Base-by-base conservation (phyloP, 2,113 vertebrate species). In the Datnioides undecimradiatus region DNA sequence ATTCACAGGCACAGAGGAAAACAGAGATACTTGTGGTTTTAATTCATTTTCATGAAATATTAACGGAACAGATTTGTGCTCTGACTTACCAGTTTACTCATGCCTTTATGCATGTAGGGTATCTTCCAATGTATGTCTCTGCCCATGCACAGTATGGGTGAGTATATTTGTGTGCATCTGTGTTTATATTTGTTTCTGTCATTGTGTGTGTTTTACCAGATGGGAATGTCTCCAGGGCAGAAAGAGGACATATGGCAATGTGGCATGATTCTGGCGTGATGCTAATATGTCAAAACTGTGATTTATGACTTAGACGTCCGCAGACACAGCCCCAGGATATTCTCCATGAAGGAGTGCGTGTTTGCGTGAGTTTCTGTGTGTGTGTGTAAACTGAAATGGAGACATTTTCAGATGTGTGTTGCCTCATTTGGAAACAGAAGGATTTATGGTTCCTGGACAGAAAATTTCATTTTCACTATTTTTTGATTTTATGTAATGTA, bases 161-260 rank as follows among this genome's bases (percentile, higher is more conserved):
- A 49, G 59, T 59, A 29, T 69, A 9, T 75, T 10, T 78, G 21
- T 69, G 59, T 51, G 17, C 13, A 21, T 77, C 10, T 74, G 41
- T 66, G 69, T 79, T 25, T 58, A 19, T 36, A n/a, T 81, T 59
- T 51, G 21, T 73, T 13, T 66, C 19, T 57, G 25, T 79, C 29
- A 79, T 33, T 83, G 19, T 80, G 27, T 59, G 29, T 73, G 48
- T 60, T 76, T 79, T 55, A 67, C 60, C 82, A 91, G 88, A 89
- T 91, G 90, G 90, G 79, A 60, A 59, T 60, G 63, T 72, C 90
- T 90, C 43, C 62, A 3, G 88, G 83, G 59, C 77, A 76, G 70
- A 86, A 54, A 31, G 70, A 67, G 59, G 60, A 82, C 91, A 92
- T 93, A 90, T 91, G 92, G 87, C 71, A 76, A 87, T 90, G 82